Conservation (phyloP, 2,797 vertebrate genomes). For the Karalla daura region DNA sequence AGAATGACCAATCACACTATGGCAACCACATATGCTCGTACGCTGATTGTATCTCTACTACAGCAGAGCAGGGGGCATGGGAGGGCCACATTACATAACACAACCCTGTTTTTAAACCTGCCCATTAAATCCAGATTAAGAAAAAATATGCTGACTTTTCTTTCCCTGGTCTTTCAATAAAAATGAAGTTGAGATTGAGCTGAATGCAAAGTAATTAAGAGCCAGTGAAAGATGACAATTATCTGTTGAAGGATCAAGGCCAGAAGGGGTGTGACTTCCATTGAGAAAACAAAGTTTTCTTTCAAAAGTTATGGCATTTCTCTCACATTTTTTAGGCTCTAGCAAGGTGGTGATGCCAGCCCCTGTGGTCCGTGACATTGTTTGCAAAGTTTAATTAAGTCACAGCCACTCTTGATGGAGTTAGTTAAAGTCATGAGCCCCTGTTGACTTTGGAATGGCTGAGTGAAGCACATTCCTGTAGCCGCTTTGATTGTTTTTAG, state of each 20-base stretch:
- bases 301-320: conserved; percentile 58
- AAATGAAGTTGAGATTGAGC: too few species aligned
- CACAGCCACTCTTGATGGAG: conserved; percentile 71
- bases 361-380: conserved; percentile 75
- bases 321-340: conserved; percentile 51
- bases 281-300: conserved; percentile 34
- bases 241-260: conserved; percentile 34
- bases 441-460: conserved; percentile 75
- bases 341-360: conserved; percentile 52
- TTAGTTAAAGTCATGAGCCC: conserved; percentile 76
- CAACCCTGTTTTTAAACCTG: too few species aligned
- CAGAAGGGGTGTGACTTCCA: conserved; percentile 30
- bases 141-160: too few species aligned
- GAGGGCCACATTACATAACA: too few species aligned
- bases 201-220: conserved; percentile 41
- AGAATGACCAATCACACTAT: too few species aligned
- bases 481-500: conserved; percentile 69
- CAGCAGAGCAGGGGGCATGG: too few species aligned
- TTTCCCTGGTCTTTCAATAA: too few species aligned
- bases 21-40: too few species aligned
- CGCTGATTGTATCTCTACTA: too few species aligned
- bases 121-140: too few species aligned
- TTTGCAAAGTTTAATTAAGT: conserved; percentile 79
- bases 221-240: conserved; percentile 34
- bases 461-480: conserved; percentile 69